Base-by-base conservation (phyloP, 2,797 vertebrate species). In the Paratrypauchen microcephalus region DNA sequence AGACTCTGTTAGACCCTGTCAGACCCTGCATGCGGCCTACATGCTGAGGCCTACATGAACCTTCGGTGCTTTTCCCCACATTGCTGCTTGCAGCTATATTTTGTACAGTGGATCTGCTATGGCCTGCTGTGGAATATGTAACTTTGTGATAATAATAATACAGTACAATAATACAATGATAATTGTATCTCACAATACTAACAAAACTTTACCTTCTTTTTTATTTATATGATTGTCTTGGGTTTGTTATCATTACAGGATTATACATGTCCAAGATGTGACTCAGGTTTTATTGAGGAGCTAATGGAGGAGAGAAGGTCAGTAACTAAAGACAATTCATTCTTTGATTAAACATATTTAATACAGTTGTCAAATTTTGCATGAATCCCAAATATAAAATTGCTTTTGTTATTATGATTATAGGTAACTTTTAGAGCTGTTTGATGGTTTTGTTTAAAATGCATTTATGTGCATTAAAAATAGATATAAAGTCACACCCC, bases 211-310 rank as follows among this genome's bases (percentile, higher is more conserved):
- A 41, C 6, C 48, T 6, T n/a, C 6, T 7, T 52, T 18, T 52
- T 52, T n/a, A 52, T n/a, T 50, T 19, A 50, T 41, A 3, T 41
- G 1, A 45, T 45, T 45, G 32, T 45, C 26, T 57, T 26, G 15
- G 15, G 15, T 57, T 57, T 3, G 19, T 39, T 41, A n/a, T 15
- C 9, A 21, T 79, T 67, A 0, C 79, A 99, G 97, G 97, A 99
- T 70, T 98, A 98, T 74, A 98, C 95, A 58, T 99, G 97, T 89
- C 97, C 97, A 2, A 93, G 94, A 85, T 99, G 98, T 75, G 96
- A 99, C 60, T 98, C 97, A 19, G 97, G 98, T 8, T 99, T 99
- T 82, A 98, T 99, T n/a, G 97, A 99, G 78, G 97, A 98, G 71
- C 94, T 98, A 71, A 94, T 96, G 0, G 96, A 96, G 74, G 96